These are phyloP conservation scores for Amphimedon queenslandica DNA, from an alignment of 37 sponge, comb jelly and placozoan genomes.

Conservation along the genomic window DNA sequence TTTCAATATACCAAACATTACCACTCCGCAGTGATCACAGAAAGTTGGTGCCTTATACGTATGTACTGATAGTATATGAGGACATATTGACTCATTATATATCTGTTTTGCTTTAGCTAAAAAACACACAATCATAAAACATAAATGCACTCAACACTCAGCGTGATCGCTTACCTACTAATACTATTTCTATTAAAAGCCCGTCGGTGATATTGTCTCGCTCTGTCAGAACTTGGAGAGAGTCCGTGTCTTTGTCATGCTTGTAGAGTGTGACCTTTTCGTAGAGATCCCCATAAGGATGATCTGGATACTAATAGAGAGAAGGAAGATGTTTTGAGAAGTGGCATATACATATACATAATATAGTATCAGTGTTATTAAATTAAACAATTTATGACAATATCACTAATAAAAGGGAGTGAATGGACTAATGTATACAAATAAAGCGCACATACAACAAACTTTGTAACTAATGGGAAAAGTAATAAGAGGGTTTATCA, in stretches of 20 bases:
- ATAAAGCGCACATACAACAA: no score
- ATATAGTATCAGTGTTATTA: no score
- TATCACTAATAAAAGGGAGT: no score
- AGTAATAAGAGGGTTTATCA: no score
- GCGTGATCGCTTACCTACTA: slow-evolving; percentile 37
- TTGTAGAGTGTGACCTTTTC: slow-evolving; percentile 45
- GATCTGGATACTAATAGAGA: slow-evolving; percentile 83
- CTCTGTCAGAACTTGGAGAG: slow-evolving; percentile 23
- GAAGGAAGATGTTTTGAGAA: no score
- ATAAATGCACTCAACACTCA: no score
- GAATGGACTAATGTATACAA: no score
- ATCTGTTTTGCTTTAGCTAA: slow-evolving; percentile 43
- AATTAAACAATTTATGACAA: no score
- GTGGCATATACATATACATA: no score
- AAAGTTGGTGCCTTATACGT: slow-evolving; percentile 76
- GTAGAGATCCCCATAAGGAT: slow-evolving; percentile 67
- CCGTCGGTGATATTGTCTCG: slow-evolving; percentile 54
- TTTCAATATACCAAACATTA: slow-evolving; percentile 77
- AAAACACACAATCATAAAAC: background rate
- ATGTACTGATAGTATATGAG: slow-evolving; percentile 78
- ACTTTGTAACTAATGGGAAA: no score
- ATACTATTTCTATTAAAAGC: slow-evolving; percentile 46
- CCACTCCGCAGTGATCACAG: slow-evolving; percentile 87
- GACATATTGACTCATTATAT: slow-evolving; percentile 63
- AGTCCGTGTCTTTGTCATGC: slow-evolving; percentile 27